Evolutionary conservation across 2,797 vertebrate genomes (phyloP), one percentile per base, ranked within the genome.

Genomic region (Sebastes cheni): DNA sequence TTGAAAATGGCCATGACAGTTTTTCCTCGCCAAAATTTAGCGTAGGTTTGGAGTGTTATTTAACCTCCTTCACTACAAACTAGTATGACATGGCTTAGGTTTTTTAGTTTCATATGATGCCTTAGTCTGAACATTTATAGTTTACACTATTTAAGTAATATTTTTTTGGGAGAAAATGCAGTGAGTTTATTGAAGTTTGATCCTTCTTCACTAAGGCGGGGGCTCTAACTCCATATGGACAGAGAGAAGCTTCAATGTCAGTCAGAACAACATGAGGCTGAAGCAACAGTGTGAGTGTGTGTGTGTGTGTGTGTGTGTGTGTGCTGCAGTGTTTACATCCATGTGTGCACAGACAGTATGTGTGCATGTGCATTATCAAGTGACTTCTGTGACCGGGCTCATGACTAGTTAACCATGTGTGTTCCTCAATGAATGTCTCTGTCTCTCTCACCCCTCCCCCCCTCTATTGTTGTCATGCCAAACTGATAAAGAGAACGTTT

Each of bases 401-500:
- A 52, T 65, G 72, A 80, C 58, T 54, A 64, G 72, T 85, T 79
- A 75, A 30, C 60, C 66, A 58, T 75, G 56, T 73, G 73, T 76
- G 80, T 72, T 55, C 64, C 75, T 73, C 73, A 0, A 59, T 68
- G 34, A 29, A 6, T 50, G 58, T 72, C 59, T 71, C 25, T 56
- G 66, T 29, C 36, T 6, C 34, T 0, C 36, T 3, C 5, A 30
- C 10, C 2, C 2, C 1, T 12, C 1, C 30, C n/a, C 4, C 55
- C 12, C 67, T 6, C 27, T 14, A 39, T 34, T 77, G 68, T 71
- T 68, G 81, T 84, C 74, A 25, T 72, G 83, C 80, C 75, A 66
- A 67, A 79, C 73, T 72, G 80, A 84, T 88, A 74, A 88, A 88
- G 86, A 86, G 76, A 86, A 72, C 29, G 73, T 90, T 91, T 91